phyloP scores from a whole-genome alignment of 30 jellyfish, hydroid and myxozoan genomes.

The Hydractinia symbiolongicarpus region DNA sequence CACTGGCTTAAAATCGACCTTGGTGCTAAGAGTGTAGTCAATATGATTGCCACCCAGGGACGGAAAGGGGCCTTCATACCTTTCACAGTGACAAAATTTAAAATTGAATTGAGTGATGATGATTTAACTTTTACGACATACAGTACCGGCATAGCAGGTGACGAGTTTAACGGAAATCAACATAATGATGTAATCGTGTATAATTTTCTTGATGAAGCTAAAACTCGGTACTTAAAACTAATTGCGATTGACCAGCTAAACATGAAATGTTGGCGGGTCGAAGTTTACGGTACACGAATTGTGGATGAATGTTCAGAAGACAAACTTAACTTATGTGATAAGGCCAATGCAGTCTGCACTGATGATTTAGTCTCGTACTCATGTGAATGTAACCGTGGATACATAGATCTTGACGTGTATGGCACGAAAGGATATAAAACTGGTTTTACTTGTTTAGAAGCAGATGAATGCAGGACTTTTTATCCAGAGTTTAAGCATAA shows the following conservation, averaged over 20 bases:
- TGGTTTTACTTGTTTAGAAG: slow-evolving; percentile 6
- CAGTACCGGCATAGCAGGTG: neutral
- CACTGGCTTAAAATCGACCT: slow-evolving; percentile 5
- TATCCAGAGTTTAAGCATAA: neutral
- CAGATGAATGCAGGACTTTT: slow-evolving; percentile 13
- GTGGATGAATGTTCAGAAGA: slow-evolving; percentile 8
- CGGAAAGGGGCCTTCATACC: neutral
- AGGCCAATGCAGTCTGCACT: slow-evolving; percentile 16
- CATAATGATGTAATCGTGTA: neutral
- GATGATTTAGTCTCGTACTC: slow-evolving; percentile 10
- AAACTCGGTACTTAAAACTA: slow-evolving; percentile 1
- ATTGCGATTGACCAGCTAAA: neutral
- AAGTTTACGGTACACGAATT: slow-evolving; percentile 8
- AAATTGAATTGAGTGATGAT: neutral
- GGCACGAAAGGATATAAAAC: neutral
- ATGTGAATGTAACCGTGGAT: slow-evolving; percentile 23
- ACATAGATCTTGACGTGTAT: neutral
- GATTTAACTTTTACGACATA: neutral
- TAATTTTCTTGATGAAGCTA: neutral
- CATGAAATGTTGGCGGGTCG: slow-evolving; percentile 1
- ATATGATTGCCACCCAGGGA: slow-evolving; percentile 12
- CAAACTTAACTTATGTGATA: slow-evolving; percentile 20
- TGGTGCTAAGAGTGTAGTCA: neutral
- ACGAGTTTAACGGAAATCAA: too few species aligned
- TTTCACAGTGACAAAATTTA: neutral